phyloP scores from a whole-genome alignment of 1,140 invertebrate genomes.

The Prorops nasuta region DNA sequence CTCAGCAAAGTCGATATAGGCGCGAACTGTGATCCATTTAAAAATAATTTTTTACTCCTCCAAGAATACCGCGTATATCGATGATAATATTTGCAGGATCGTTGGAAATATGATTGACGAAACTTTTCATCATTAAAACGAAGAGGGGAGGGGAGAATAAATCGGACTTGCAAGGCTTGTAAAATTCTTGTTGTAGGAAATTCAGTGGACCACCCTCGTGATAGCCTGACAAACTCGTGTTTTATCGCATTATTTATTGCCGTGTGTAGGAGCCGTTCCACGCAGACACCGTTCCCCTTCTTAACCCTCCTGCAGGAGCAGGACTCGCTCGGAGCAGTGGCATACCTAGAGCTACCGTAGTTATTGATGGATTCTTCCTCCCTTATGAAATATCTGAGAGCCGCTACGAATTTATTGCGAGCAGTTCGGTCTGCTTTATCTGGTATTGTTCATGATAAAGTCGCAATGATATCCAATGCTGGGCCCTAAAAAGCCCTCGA shows the following conservation, averaged over 20 bases:
- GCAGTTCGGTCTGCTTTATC: constrained; percentile 53
- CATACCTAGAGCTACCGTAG: constrained; percentile 15
- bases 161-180: no score
- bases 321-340: constrained; percentile 9
- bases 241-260: constrained; percentile 59
- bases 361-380: constrained; percentile 59
- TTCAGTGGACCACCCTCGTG: constrained; percentile 31
- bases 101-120: no score
- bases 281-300: neutral
- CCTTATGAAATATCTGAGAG: constrained; percentile 57
- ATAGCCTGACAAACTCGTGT: constrained; percentile 56
- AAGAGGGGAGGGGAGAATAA: no score
- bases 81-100: no score
- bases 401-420: constrained; percentile 55
- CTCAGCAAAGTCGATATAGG: no score
- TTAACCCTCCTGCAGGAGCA: constrained; percentile 7
- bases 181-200: no score
- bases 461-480: constrained; percentile 41
- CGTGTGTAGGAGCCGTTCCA: constrained; percentile 25
- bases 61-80: no score
- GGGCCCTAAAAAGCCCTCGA: constrained; percentile 34
- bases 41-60: no score
- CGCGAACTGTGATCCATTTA: no score
- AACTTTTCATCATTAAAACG: no score
- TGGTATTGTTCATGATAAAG: constrained; percentile 57